phyloP scores from a whole-genome alignment of 1,140 invertebrate genomes.

The Saxidomus purpurata region DNA sequence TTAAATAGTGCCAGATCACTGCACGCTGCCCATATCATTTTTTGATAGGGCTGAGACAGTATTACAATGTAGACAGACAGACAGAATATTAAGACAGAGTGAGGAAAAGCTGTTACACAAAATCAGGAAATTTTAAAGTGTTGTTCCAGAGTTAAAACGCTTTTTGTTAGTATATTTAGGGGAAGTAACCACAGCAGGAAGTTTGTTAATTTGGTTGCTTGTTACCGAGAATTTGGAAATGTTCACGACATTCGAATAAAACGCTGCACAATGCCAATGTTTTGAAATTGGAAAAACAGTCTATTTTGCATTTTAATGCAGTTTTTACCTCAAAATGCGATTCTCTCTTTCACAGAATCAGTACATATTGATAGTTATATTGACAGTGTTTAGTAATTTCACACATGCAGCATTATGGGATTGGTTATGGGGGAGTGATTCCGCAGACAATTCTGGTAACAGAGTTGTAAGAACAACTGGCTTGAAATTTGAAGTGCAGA shows the following conservation, averaged over 20 bases:
- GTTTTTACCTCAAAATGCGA: neutral
- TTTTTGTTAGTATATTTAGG: no score
- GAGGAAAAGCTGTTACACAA: no score
- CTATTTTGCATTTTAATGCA: neutral
- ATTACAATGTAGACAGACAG: no score
- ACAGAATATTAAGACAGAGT: no score
- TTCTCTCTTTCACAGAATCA: no score
- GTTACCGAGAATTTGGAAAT: neutral
- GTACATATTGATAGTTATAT: neutral
- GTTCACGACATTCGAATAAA: neutral
- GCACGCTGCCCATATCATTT: no score
- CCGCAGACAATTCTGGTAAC: neutral
- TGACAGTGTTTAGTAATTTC: neutral
- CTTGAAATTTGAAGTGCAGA: slow-evolving; percentile 88
- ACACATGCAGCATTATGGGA: slow-evolving; percentile 45
- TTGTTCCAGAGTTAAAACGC: no score
- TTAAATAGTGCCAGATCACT: no score
- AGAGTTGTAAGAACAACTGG: neutral
- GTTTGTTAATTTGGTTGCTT: no score
- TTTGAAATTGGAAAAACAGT: neutral
- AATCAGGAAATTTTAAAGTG: no score
- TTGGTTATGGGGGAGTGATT: slow-evolving; percentile 73
- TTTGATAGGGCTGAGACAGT: no score
- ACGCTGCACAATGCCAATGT: slow-evolving; percentile 16
- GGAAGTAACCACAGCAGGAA: no score